Evolutionary conservation across 2,888 invertebrate species (phyloP).

Genomic region (Oscheius sp.): DNA sequence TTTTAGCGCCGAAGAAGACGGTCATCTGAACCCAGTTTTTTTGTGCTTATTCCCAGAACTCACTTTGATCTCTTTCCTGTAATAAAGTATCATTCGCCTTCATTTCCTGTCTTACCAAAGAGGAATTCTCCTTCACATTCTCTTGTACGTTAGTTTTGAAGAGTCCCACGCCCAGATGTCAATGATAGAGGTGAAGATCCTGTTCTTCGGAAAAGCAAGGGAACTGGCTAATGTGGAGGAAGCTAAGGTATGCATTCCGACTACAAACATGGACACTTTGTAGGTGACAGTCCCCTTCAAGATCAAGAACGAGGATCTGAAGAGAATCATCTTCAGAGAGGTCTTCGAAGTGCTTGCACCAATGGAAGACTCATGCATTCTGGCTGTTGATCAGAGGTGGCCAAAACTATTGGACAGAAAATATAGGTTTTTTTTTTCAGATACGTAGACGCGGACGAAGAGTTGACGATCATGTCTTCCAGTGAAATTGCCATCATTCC

Average conservation of each 20-base stretch:
- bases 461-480: conserved; percentile 41
- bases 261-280: neutral
- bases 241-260: conserved; percentile 20
- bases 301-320: conserved; percentile 41
- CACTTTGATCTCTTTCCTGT: neutral
- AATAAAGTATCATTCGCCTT: neutral
- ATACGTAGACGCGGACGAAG: conserved; percentile 41
- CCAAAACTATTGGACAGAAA: neutral
- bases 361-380: conserved; percentile 47
- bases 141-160: neutral
- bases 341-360: conserved; percentile 28
- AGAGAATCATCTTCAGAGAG: conserved; percentile 41
- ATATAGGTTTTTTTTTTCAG: conserved; percentile 35
- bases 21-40: neutral
- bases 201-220: conserved; percentile 58
- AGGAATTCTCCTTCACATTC: neutral
- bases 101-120: conserved; percentile 1
- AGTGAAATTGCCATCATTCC: conserved; percentile 60
- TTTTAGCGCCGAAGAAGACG: conserved; percentile 8
- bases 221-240: conserved; percentile 49
- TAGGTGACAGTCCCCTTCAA: conserved; percentile 27
- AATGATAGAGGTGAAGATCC: conserved; percentile 43
- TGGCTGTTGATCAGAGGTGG: conserved; percentile 56
- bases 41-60: neutral
- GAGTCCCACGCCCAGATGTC: neutral